Evolutionary conservation across 2,888 invertebrate species (phyloP), one percentile per base, ranked within the genome.

Genomic region (Metacarcinus magister): DNA sequence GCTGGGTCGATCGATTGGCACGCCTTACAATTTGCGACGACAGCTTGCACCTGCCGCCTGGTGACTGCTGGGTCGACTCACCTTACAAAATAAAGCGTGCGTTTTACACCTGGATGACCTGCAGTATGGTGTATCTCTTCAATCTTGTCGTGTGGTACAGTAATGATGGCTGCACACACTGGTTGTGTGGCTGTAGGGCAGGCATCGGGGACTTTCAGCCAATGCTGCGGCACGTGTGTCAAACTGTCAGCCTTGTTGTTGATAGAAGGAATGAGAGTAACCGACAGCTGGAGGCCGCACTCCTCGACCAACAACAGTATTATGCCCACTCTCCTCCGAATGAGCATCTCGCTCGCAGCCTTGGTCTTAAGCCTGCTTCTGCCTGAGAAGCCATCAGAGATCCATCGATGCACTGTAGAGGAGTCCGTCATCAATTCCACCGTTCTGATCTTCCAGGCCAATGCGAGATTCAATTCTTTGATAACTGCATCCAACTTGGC

Each of bases 401-500:
- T 95, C 95, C 92, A 95, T 54, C 54, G 95, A 43, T 67, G 92
- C 32, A 92, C 92, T 54, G 92, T 92, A 32, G 60, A 92, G 0
- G 95, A 96, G 82, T 95, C 95, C 2, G 75, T 93, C 19, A 93
- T n/a, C 87, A 95, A 28, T 89, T 32, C 43, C 32, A 95, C 28
- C 28, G 39, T 92, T 23, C 48, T 94, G 5, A 87, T 7, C 1
- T 75, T 46, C 96, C 95, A 94, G 13, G 87, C 60, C 44, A 96
- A 39, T 32, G 87, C 96, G 28, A 94, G 28, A 48, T 95, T 95
- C 23, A 95, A 7, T 0, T 95, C 93, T 23, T 90, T 95, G 0
- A 94, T 60, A 13, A 94, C 95, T 2, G 94, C 95, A 54, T 95
- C 96, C 87, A 95, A 75, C 60, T 95, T 67, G 8, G 95, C 87